These are phyloP conservation scores for Montipora sp. DNA, from an alignment of 64 coral and sea anemone species.

Conservation along the genomic window DNA sequence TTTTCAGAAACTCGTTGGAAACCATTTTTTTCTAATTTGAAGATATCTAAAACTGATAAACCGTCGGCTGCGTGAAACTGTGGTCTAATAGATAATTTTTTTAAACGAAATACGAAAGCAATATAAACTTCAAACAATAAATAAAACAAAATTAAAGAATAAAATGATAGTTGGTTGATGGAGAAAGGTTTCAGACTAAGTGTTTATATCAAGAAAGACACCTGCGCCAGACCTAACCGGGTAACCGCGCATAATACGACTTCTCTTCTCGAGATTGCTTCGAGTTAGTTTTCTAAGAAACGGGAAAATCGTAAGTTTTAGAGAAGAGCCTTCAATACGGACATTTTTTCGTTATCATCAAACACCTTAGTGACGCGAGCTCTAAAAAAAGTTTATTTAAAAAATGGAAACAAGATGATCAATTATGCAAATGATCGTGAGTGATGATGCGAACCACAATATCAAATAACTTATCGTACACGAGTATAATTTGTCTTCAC, in stretches of 20 bases:
- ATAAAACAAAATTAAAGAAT: conserved; percentile 10
- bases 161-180: conserved; percentile 21
- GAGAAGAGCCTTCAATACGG: not conserved
- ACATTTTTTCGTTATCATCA: not conserved
- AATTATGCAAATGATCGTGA: conserved; percentile 24
- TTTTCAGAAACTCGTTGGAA: not conserved
- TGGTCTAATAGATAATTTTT: no score
- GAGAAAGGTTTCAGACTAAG: not conserved
- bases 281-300: not conserved
- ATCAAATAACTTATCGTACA: conserved; percentile 44
- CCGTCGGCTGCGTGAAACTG: not conserved
- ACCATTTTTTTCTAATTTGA: not conserved
- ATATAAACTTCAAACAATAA: not conserved
- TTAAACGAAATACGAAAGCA: not conserved
- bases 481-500: conserved; percentile 47
- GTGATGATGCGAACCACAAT: conserved; percentile 34
- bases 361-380: not conserved
- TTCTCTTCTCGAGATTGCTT: not conserved
- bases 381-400: not conserved
- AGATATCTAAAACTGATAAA: not conserved
- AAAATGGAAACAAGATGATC: not conserved
- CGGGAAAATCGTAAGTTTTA: not conserved
- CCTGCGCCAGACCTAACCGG: not conserved
- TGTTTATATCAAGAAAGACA: conserved; percentile 31
- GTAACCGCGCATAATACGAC: not conserved